These are phyloP conservation scores for Ormyrus labotus DNA, from an alignment of 2,888 invertebrate species.

Conservation along the genomic window DNA sequence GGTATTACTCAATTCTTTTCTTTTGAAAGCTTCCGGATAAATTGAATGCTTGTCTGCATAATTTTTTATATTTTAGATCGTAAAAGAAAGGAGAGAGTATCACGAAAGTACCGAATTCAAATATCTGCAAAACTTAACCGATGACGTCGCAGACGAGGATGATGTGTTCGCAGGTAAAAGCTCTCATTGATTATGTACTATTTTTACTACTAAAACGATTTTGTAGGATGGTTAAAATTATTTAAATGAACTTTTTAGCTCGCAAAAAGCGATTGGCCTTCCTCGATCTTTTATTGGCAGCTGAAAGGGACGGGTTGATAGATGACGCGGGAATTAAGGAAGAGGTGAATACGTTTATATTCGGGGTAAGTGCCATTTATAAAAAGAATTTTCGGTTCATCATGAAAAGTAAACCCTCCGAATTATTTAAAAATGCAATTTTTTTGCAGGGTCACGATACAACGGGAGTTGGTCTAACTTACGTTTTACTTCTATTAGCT, in stretches of 20 bases:
- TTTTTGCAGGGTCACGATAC: constrained; percentile 80
- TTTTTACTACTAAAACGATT: neutral
- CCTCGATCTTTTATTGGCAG: too few species aligned
- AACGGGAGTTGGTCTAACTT: constrained; percentile 78
- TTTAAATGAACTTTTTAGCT: constrained; percentile 26
- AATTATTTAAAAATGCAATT: neutral
- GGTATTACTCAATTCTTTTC: neutral
- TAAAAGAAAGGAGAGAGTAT: neutral
- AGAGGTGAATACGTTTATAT: constrained; percentile 66
- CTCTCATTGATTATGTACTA: too few species aligned
- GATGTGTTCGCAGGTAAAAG: constrained; percentile 13
- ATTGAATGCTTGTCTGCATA: neutral
- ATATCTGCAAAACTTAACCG: constrained; percentile 46
- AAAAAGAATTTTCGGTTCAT: constrained; percentile 77
- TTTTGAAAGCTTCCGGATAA: too few species aligned
- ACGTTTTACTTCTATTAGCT: constrained; percentile 76
- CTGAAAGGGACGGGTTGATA: too few species aligned
- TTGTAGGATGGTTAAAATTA: neutral
- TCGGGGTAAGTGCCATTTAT: constrained; percentile 54
- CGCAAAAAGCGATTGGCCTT: too few species aligned
- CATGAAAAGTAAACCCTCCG: too few species aligned
- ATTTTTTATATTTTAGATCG: neutral
- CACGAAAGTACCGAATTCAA: neutral
- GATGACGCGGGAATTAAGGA: too few species aligned
- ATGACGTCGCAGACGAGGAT: too few species aligned